Conservation (phyloP, 2,113 vertebrate genomes). For the Rhinoptilus africanus region DNA sequence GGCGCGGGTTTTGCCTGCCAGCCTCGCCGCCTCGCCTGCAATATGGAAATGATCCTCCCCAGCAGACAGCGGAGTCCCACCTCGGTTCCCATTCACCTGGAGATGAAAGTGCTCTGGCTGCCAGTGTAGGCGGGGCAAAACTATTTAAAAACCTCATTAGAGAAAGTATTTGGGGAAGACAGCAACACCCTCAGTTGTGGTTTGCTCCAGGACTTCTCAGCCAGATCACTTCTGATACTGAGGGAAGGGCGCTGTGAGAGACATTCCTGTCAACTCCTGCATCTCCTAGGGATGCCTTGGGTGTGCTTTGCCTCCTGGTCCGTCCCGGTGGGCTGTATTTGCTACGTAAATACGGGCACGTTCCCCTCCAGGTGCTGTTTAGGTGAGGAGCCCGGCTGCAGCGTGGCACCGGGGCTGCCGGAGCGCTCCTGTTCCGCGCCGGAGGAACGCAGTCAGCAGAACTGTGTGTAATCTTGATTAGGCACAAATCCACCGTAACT, state of each 20-base stretch:
- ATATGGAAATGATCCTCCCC: conserved; percentile 34
- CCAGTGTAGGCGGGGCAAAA: conserved; percentile 50
- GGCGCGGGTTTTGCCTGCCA: background rate
- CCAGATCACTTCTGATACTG: conserved; percentile 50
- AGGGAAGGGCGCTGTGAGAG: conserved; percentile 45
- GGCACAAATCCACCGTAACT: background rate
- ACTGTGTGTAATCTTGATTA: background rate
- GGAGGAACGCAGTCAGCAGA: background rate
- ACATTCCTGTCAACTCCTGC: background rate
- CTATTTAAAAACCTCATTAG: conserved; percentile 65
- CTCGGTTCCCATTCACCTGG: conserved; percentile 55
- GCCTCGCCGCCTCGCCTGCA: background rate
- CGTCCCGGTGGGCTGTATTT: background rate
- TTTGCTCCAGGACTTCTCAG: conserved; percentile 53
- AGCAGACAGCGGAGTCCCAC: conserved; percentile 41
- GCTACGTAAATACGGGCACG: fast-evolving
- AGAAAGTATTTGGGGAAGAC: conserved; percentile 65
- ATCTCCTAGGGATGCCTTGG: background rate
- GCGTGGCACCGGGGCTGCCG: background rate
- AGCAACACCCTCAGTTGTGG: conserved; percentile 57
- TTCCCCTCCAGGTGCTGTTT: background rate
- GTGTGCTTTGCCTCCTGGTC: background rate
- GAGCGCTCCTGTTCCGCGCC: fast-evolving
- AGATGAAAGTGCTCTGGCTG: conserved; percentile 58
- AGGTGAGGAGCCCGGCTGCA: background rate